Conservation (phyloP, 2,797 vertebrate species). For the Coregonus ussuriensis region DNA sequence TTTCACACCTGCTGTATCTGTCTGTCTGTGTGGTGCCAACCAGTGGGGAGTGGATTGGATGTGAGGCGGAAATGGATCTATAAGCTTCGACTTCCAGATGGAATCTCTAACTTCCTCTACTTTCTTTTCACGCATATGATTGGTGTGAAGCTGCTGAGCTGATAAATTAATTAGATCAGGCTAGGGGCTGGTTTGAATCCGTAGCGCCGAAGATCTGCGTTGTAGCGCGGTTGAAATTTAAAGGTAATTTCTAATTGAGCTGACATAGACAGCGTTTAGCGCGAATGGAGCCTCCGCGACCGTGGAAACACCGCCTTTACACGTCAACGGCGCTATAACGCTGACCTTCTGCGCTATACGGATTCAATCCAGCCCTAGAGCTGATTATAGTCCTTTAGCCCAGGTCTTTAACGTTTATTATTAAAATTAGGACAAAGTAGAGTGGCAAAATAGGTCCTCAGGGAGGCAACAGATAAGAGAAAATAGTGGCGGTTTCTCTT, state of each 20-base stretch:
- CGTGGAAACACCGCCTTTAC: too few species aligned
- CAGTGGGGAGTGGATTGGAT: conserved; percentile 45
- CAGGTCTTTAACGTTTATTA: background rate
- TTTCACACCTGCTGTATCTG: conserved; percentile 11
- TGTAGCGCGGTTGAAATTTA: too few species aligned
- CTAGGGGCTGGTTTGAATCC: background rate
- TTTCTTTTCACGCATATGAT: background rate
- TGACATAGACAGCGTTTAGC: too few species aligned
- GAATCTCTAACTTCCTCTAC: conserved; percentile 59
- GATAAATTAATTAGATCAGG: background rate
- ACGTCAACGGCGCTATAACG: too few species aligned
- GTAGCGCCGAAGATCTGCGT: too few species aligned
- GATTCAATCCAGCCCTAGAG: too few species aligned
- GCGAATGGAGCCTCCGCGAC: too few species aligned
- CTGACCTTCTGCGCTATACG: too few species aligned
- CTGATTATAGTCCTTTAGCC: background rate
- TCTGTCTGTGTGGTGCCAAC: conserved; percentile 42
- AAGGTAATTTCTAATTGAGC: too few species aligned
- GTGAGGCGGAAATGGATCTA: conserved; percentile 43
- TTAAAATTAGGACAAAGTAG: background rate
- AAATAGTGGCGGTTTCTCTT: background rate
- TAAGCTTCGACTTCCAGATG: conserved; percentile 48
- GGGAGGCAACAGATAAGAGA: background rate
- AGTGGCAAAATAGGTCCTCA: background rate
- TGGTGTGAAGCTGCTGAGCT: too few species aligned